phyloP scores from a whole-genome alignment of 1,140 invertebrate genomes.

The Leguminivora glycinivorella region DNA sequence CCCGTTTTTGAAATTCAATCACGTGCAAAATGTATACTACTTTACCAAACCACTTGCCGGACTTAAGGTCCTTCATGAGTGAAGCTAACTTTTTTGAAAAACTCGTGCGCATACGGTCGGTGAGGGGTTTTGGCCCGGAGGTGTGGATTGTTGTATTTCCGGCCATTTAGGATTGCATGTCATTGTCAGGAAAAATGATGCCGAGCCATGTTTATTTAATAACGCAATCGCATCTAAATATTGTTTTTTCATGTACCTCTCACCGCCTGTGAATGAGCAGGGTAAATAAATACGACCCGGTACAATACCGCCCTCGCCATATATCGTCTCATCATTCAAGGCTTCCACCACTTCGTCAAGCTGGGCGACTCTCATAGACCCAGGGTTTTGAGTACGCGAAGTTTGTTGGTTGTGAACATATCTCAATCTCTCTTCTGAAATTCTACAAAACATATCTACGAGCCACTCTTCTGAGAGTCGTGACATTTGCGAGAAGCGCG shows the following conservation, averaged over 20 bases:
- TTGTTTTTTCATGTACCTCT: not conserved
- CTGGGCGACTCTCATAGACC: not conserved
- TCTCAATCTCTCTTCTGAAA: not conserved
- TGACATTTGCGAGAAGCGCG: no score
- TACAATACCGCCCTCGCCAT: not conserved
- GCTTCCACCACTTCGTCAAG: not conserved
- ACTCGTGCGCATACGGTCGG: not conserved
- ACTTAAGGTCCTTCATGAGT: not conserved
- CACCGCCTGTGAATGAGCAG: not conserved
- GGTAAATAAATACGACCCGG: not conserved
- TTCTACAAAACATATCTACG: not conserved
- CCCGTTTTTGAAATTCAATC: not conserved
- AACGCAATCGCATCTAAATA: not conserved
- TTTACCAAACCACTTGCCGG: not conserved
- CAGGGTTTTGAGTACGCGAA: not conserved
- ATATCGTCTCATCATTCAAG: not conserved
- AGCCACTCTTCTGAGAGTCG: no score
- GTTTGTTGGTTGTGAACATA: not conserved
- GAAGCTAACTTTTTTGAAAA: not conserved
- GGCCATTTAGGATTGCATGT: not conserved
- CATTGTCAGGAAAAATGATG: not conserved
- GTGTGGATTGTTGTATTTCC: constrained; percentile 3
- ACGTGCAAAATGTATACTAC: not conserved
- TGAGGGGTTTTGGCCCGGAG: not conserved
- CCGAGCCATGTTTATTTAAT: not conserved